Base-by-base conservation (phyloP, 2,797 vertebrate species). In the Tapirus indicus region DNA sequence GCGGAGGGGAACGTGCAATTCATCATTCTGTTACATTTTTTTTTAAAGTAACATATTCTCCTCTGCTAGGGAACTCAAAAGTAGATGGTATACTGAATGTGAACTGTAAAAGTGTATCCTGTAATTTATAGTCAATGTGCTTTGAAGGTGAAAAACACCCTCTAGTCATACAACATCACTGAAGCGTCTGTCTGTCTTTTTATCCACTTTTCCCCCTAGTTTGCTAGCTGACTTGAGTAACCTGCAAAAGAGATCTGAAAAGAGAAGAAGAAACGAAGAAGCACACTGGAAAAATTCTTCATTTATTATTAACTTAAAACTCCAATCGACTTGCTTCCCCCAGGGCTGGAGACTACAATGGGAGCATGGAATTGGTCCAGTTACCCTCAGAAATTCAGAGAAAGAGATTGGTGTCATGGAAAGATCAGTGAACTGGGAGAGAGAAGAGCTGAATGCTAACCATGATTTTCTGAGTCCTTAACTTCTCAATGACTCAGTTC, bases 91-190 rank as follows among this genome's bases (percentile, higher is more conserved):
- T 75, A 80, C 60, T 95, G 89, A 91, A 77, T 84, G 66, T 91
- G 96, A 94, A 84, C 80, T 69, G 62, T 74, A 38, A 87, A 95
- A 91, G 90, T 71, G 11, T 52, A 92, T 94, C 52, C 62, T 95
- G 84, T 95, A 96, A 97, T 97, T 97, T 74, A 92, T 60, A 90
- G 95, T 79, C 97, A 96, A 91, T 96, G 95, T 95, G 82, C 97
- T 98, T 97, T 98, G 97, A 98, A 98, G 97, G 97, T 97, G 95
- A 97, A 97, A 97, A 97, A 97, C 62, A 95, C 94, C 97, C 96
- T 78, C 62, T 84, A 91, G 98, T 79, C 96, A 97, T 84, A 82
- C 77, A 82, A 64, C 75, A n/a, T 92, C 27, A 27, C 87, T 41
- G 49, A 12, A 85, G 79, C 71, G 92, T 69, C 92, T 66, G 38